A percentile compares a stretch with the other conserved stretches of the same genome.
Evolutionary conservation across 2,888 invertebrate species (phyloP).

Genomic region (Cataglyphis albicans): DNA sequence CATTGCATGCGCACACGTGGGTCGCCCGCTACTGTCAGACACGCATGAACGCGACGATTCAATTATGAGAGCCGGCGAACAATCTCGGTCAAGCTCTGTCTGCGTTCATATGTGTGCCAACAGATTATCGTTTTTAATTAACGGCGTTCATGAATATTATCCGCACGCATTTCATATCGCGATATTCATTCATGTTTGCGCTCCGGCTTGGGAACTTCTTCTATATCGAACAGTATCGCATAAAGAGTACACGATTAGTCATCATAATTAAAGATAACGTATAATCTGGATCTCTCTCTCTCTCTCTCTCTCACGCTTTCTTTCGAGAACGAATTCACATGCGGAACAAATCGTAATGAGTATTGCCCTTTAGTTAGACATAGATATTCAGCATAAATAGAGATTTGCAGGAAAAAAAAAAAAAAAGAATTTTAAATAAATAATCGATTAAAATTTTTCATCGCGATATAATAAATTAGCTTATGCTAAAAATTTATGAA

Average conservation of each 20-base stretch:
- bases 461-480: too few relatives aligned
- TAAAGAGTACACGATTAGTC: constrained; percentile 24
- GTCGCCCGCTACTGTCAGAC: constrained; percentile 6
- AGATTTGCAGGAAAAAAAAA: not conserved
- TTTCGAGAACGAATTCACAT: not conserved
- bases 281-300: constrained; percentile 30
- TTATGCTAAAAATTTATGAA: constrained; percentile 21
- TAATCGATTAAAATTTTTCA: not conserved
- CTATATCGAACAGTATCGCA: constrained; percentile 14
- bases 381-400: not conserved
- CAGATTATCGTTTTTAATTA: constrained; percentile 45
- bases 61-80: constrained; percentile 38
- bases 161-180: constrained; percentile 4
- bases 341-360: not conserved
- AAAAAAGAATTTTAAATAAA: not conserved
- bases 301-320: constrained; percentile 25
- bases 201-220: constrained; percentile 13
- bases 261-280: constrained; percentile 19
- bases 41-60: constrained; percentile 30
- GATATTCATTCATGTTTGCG: constrained; percentile 36
- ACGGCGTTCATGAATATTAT: constrained; percentile 38
- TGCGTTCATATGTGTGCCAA: constrained; percentile 16
- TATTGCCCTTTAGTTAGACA: not conserved
- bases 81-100: constrained; percentile 32
- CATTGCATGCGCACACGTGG: constrained; percentile 10